Evolutionary conservation across 2,888 invertebrate genomes (phyloP), one percentile per base, ranked within the genome.

Genomic region (Andrena camellia): DNA sequence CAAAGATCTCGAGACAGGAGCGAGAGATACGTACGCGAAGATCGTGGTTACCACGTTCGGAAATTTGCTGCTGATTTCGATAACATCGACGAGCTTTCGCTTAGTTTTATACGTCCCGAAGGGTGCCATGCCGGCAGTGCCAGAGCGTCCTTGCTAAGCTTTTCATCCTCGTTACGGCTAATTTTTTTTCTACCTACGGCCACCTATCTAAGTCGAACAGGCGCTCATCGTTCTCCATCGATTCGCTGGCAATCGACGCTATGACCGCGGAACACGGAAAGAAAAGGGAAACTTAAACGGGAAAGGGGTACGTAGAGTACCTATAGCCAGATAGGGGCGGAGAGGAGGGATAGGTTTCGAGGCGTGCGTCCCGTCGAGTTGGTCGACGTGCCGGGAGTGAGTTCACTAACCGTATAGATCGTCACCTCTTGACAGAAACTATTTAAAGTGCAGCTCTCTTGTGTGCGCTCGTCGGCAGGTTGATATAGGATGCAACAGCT

Each of bases 401-500:
- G 86, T 87, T 87, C 87, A 81, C 50, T 85, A 87, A 87, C 87
- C 87, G 87, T 87, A 83, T 85, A 85, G 87, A 87, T 87, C 87
- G 87, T 87, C 87, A 87, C 85, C 83, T 80, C 81, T 66, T 82
- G 85, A 83, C 83, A 69, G 88, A 76, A 89, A 87, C 87, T 88
- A 87, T 88, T 88, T 86, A 83, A 87, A 87, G 87, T 84, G 84
- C 80, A 59, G 59, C 77, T 83, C 77, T 83, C 64, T 75, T 67
- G 67, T 54, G 78, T 48, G 66, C 66, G 60, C 68, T 68, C 42
- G 78, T 63, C 80, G 72, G 81, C 86, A 73, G 77, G 84, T 84
- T 88, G 87, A 88, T 88, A 80, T 88, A 88, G 84, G 87, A 87
- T 78, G 88, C 88, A 88, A 86, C 88, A 85, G 88, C 88, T 85